Conservation (phyloP, 1,140 invertebrate genomes). For the Streblospio benedicti region DNA sequence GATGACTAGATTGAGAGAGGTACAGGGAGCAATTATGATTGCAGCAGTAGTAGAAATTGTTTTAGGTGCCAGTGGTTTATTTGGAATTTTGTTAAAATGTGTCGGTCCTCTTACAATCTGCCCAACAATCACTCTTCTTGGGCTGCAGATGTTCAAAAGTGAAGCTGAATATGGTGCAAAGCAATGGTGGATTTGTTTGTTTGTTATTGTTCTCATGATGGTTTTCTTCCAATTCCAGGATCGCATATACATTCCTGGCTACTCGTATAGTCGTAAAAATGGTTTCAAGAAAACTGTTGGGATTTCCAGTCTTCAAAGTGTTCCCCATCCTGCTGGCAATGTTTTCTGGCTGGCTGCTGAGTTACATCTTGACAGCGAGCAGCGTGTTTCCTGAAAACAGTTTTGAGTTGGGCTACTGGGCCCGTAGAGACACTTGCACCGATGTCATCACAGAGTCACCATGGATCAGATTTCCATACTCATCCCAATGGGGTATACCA, state of each 20-base stretch:
- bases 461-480: conserved; percentile 79
- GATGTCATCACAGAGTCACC: conserved; percentile 63
- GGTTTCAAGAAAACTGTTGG: conserved; percentile 26
- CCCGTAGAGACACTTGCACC: conserved; percentile 67
- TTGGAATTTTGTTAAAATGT: conserved; percentile 13
- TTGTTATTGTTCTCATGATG: conserved; percentile 10
- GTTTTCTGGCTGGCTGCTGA: conserved; percentile 68
- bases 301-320: conserved; percentile 12
- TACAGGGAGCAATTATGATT: conserved; percentile 11
- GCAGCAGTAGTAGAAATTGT: conserved; percentile 8
- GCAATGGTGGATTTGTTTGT: conserved; percentile 73
- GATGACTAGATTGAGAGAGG: conserved; percentile 14
- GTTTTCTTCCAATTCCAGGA: conserved; percentile 13
- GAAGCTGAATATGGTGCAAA: conserved; percentile 64
- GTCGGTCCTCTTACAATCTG: conserved; percentile 18
- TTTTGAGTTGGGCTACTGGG: conserved; percentile 54
- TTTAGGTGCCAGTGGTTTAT: conserved; percentile 10
- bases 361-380: conserved; percentile 62
- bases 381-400: conserved; percentile 53
- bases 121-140: conserved; percentile 16
- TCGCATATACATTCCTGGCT: conserved; percentile 1
- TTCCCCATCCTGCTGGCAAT: conserved; percentile 59
- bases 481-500: conserved; percentile 79
- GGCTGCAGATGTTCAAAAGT: conserved; percentile 42
- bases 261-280: neutral